phyloP scores from a whole-genome alignment of 2,113 vertebrate species.

The Perca schrenkii region DNA sequence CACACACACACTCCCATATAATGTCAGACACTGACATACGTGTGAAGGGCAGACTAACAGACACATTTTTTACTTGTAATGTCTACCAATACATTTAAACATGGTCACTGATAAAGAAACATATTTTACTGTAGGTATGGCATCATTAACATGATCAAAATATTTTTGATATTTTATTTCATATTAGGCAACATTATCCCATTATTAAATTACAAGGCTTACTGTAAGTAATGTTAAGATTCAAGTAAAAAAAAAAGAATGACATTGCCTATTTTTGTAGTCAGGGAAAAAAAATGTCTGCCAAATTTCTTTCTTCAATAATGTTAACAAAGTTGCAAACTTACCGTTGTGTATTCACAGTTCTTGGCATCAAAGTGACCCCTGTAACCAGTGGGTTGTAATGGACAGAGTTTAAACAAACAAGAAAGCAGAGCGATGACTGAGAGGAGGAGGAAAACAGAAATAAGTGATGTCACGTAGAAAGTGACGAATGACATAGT shows the following conservation, averaged over 20 bases:
- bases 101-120: not conserved
- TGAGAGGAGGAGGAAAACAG: conserved; percentile 64
- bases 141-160: not conserved
- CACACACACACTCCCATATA: conserved; percentile 34
- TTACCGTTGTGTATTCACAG: conserved; percentile 54
- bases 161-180: not conserved
- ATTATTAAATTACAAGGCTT: not conserved
- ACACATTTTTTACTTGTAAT: conserved; percentile 28
- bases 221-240: not conserved
- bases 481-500: conserved; percentile 65
- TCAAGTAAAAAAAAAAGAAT: not conserved
- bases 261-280: not conserved
- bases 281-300: conserved; percentile 24
- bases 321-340: conserved; percentile 57
- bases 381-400: conserved; percentile 60
- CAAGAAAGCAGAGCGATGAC: conserved; percentile 68
- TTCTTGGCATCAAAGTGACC: conserved; percentile 70
- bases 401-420: conserved; percentile 80
- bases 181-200: not conserved
- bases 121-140: not conserved
- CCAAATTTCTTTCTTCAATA: conserved; percentile 69
- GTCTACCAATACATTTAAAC: conserved; percentile 33
- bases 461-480: conserved; percentile 70
- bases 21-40: conserved; percentile 52
- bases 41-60: conserved; percentile 66